Evolutionary conservation across 2,888 invertebrate genomes (phyloP), one percentile per base, ranked within the genome.

Genomic region (Agriopis leucophaearia): DNA sequence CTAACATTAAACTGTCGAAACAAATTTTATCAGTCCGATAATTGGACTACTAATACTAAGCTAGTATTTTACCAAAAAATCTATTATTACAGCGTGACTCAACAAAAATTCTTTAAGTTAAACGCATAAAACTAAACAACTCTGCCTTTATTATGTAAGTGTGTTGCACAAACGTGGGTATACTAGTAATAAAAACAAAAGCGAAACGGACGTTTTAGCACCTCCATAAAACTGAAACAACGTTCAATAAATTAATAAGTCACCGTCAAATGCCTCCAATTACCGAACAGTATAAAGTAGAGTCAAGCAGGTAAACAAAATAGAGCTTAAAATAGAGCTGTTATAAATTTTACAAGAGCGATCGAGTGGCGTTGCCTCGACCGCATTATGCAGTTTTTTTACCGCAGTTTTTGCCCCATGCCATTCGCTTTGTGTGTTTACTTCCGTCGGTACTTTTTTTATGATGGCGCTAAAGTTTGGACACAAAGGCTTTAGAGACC

Each of bases 261-360:
- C 92, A 91, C 89, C 90, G 92, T 89, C 88, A 90, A 92, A 88
- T 91, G 83, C 89, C 89, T 87, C 88, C 92, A 92, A 93, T 93
- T 91, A 94, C 88, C 72, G 83, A 77, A 90, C 89, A 91, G 89
- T 90, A 90, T 88, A 88, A 88, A 87, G 84, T 78, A 81, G 81
- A 90, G 85, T 90, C 84, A 87, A 85, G 91, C 93, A 94, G 93
- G 93, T 93, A 93, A 90, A 91, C 90, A 92, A 88, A 91, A 92
- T 92, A 92, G 91, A 92, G 92, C 87, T 91, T 90, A 92, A 88
- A 91, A 93, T 93, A 92, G 91, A 93, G 93, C 88, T 91, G 93
- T 93, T 92, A 85, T 93, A 93, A 92, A 94, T 93, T 92, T 92
- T 88, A 92, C 90, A 90, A 92, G 88, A 90, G 88, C 86, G 84